These are phyloP conservation scores for Lagothrix lagotricha DNA, from an alignment of 2,797 vertebrate species.

Conservation along the genomic window DNA sequence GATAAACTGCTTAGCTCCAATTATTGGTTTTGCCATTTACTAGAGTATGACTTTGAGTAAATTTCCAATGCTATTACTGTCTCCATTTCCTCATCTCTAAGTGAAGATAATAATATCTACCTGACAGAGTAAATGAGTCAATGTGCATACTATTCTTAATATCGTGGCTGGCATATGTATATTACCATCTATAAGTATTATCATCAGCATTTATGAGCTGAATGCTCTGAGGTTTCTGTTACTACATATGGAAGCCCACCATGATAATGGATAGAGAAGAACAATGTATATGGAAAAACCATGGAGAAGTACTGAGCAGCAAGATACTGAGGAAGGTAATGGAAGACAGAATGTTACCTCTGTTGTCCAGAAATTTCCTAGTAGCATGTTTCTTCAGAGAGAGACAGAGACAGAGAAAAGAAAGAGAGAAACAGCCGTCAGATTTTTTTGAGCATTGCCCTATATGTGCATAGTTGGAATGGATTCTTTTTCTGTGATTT, in stretches of 20 bases:
- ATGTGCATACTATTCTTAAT: background rate
- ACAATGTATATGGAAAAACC: background rate
- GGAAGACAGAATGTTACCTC: background rate
- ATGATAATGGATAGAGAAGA: background rate
- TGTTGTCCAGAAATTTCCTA: background rate
- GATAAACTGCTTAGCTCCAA: background rate
- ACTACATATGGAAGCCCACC: background rate
- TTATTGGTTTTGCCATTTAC: background rate
- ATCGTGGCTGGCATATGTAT: background rate
- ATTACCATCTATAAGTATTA: background rate
- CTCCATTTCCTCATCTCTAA: background rate
- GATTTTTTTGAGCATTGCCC: background rate
- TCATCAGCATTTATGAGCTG: background rate
- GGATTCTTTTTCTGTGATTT: background rate
- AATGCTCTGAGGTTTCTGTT: background rate
- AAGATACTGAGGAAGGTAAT: background rate
- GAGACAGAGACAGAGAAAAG: background rate
- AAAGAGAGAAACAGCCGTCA: background rate
- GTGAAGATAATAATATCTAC: background rate
- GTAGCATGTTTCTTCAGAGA: background rate
- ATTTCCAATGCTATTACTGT: background rate
- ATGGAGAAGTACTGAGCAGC: background rate
- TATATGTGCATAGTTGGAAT: background rate
- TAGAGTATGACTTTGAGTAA: background rate
- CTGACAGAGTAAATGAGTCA: background rate